A percentile compares a stretch with the other conserved stretches of the same genome.
These are phyloP conservation scores for Saccostrea echinata DNA, from an alignment of 1,140 invertebrate species.

Conservation along the genomic window DNA sequence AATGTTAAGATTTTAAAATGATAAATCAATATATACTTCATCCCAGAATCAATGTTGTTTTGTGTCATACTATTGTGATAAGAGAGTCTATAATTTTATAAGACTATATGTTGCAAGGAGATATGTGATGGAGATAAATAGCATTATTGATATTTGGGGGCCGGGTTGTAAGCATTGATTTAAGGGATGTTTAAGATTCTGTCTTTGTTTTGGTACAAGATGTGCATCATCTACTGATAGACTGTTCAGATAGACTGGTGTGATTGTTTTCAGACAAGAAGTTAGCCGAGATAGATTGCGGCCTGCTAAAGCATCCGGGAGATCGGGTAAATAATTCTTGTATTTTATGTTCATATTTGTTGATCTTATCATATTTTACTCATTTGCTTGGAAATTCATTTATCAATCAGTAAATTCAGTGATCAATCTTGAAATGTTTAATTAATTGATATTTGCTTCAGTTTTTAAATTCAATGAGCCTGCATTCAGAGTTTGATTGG, in stretches of 20 bases:
- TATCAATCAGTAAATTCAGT: too few relatives aligned
- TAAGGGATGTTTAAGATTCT: neutral
- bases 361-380: too few relatives aligned
- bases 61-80: neutral
- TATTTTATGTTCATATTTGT: too few relatives aligned
- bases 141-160: neutral
- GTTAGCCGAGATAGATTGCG: slow-evolving; percentile 41
- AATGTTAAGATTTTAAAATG: too few relatives aligned
- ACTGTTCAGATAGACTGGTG: neutral
- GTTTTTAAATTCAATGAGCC: too few relatives aligned
- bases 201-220: slow-evolving; percentile 3
- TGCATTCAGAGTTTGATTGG: too few relatives aligned
- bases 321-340: neutral
- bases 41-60: too few relatives aligned
- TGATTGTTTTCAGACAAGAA: slow-evolving; percentile 45
- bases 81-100: slow-evolving; percentile 8
- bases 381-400: too few relatives aligned
- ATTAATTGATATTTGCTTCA: too few relatives aligned
- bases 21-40: too few relatives aligned
- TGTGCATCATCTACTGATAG: slow-evolving; percentile 4
- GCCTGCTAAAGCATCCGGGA: slow-evolving; percentile 38
- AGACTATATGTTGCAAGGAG: neutral
- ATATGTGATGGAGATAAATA: neutral
- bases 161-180: neutral
- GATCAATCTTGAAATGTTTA: too few relatives aligned